Percentiles rank a stretch among this genome's conserved stretches.
phyloP scores from a whole-genome alignment of 2,888 invertebrate genomes.

The Rhamphomyia laevipes region DNA sequence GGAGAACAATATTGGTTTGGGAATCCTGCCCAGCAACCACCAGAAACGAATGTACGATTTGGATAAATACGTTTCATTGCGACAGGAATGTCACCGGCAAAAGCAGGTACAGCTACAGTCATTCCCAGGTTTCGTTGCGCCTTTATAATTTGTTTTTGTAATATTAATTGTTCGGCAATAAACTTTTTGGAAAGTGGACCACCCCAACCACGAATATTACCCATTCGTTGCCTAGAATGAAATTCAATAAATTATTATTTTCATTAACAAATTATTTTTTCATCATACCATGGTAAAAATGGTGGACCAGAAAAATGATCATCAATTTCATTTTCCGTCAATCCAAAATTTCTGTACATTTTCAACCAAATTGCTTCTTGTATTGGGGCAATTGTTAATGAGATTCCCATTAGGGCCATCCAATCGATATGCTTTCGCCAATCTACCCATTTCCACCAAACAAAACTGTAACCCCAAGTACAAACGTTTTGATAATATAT shows the following conservation, averaged over 20 bases:
- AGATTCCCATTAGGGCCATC: no score
- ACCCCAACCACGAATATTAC: slow-evolving; percentile 83
- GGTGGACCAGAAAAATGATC: slow-evolving; percentile 84
- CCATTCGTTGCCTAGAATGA: slow-evolving; percentile 60
- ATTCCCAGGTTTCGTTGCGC: no score
- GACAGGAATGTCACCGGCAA: slow-evolving; percentile 80
- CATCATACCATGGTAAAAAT: slow-evolving; percentile 70
- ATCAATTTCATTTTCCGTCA: slow-evolving; percentile 62
- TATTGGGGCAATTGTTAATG: no score
- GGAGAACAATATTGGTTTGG: slow-evolving; percentile 69
- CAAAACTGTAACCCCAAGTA: no score
- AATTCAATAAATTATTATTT: no score
- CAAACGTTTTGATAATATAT: no score
- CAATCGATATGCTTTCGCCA: no score
- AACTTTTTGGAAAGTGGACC: slow-evolving; percentile 67
- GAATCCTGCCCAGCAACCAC: slow-evolving; percentile 60
- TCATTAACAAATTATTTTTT: background rate
- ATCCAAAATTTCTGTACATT: no score
- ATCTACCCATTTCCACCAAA: no score
- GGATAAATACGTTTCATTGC: slow-evolving; percentile 62
- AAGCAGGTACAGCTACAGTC: slow-evolving; percentile 75
- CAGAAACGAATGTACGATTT: slow-evolving; percentile 49
- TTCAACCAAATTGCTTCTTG: no score
- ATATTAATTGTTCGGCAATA: slow-evolving; percentile 51
- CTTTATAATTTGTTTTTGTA: slow-evolving; percentile 69